Base-by-base conservation (phyloP, 2,888 invertebrate species). In the Noctua janthina region DNA sequence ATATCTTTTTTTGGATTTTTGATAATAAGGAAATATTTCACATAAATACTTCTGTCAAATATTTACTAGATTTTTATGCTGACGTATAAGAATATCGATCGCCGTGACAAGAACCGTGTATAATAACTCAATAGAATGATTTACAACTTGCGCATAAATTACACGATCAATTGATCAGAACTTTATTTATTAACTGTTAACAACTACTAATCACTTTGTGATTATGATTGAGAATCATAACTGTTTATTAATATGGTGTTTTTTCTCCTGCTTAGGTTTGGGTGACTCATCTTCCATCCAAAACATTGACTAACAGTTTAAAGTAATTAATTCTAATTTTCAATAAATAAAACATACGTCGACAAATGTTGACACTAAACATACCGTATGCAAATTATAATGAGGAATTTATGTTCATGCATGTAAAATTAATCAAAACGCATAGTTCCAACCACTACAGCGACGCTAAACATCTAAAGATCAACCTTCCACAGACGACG, bases 171-270 rank as follows among this genome's bases (percentile, higher is more conserved):
- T 81, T 15, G 43, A 76, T 68, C 51, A 29, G 11, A 59, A 68
- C 11, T 7, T 56, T 59, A 82, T 74, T 81, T 56, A 81, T 56
- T 23, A 74, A n/a, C 74, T 82, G 66, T 67, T 75, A 82, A 59
- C 15, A 82, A 43, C n/a, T 20, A 49, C 8, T 56, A 39, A 46
- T 68, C 23, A 59, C 23, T 74, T 82, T n/a, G 10, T 66, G 10
- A 59, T 7, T 74, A n/a, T 51, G 20, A 67, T 59, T 56, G 8
- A n/a, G 13, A 43, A 51, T n/a, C 2, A 35, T 20, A 49, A 51
- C 13, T 7, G 13, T 20, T 15, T 56, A 46, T 10, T 35, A 10
- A 54, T 20, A n/a, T 7, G 4, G 7, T 2, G 15, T 51, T n/a
- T 51, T 17, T 70, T 59, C 17, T 29, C 2, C 17, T 43, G n/a